These are phyloP conservation scores for Hemiscyllium ocellatum DNA, from an alignment of 2,113 vertebrate species.

Conservation along the genomic window DNA sequence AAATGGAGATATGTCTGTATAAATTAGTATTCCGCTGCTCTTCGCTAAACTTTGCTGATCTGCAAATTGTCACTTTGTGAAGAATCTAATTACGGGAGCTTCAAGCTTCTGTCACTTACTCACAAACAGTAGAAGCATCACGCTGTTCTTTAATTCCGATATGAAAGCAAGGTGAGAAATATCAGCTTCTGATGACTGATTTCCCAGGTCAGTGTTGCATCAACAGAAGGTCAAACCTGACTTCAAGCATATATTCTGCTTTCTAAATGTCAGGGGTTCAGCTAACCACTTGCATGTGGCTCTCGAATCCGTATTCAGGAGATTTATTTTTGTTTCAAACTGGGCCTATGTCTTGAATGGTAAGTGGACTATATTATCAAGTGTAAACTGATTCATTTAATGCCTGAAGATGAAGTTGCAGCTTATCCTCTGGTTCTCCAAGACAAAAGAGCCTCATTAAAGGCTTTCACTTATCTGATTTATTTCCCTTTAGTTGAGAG, in stretches of 20 bases:
- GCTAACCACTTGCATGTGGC: not conserved
- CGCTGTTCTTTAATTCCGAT: not conserved
- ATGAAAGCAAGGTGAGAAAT: conserved; percentile 31
- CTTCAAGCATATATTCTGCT: not conserved
- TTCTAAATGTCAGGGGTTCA: conserved; percentile 30
- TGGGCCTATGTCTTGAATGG: not conserved
- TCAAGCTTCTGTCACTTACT: conserved; percentile 28
- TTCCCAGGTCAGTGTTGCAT: conserved; percentile 18
- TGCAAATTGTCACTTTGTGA: conserved; percentile 37
- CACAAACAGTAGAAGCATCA: conserved; percentile 31
- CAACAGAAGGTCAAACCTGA: conserved; percentile 26
- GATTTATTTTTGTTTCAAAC: not conserved
- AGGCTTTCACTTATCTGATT: not conserved
- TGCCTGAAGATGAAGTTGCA: not conserved
- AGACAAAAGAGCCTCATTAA: not conserved
- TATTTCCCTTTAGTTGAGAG: not conserved
- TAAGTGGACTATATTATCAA: not conserved
- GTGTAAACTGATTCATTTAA: not conserved
- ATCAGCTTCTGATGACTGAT: conserved; percentile 11
- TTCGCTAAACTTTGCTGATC: conserved; percentile 38
- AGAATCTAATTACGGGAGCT: conserved; percentile 33
- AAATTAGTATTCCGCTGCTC: conserved; percentile 33
- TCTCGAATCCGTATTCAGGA: not conserved
- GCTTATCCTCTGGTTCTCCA: not conserved
- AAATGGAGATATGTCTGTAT: conserved; percentile 30